These are phyloP conservation scores for Nanorana parkeri DNA, from an alignment of 2,113 vertebrate species.

Conservation along the genomic window DNA sequence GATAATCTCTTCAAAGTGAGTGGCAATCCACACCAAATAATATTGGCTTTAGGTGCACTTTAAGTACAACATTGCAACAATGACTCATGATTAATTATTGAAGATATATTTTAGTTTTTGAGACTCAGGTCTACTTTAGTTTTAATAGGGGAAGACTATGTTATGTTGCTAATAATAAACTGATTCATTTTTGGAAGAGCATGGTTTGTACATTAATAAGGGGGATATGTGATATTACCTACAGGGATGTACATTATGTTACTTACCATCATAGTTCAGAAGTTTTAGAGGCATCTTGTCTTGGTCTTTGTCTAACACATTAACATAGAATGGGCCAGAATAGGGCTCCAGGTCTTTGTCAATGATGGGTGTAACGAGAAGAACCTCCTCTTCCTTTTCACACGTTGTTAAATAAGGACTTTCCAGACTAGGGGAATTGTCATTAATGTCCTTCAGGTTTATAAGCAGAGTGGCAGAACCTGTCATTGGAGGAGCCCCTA, in stretches of 20 bases:
- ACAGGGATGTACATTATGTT: background rate
- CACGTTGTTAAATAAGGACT: conserved; percentile 9
- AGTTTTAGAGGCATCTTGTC: conserved; percentile 12
- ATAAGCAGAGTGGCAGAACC: conserved; percentile 6
- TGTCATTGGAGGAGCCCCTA: conserved; percentile 38
- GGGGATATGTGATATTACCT: background rate
- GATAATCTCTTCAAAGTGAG: no score
- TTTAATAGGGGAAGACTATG: no score
- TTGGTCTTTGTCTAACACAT: background rate
- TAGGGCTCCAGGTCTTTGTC: conserved; percentile 49
- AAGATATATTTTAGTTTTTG: no score
- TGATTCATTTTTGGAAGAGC: no score
- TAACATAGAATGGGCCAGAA: conserved; percentile 39
- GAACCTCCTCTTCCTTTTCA: conserved; percentile 13
- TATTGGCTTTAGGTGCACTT: no score
- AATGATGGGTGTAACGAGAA: conserved; percentile 1
- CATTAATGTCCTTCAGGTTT: conserved; percentile 48
- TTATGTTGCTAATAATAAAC: no score
- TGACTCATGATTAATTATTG: no score
- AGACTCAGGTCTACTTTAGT: no score
- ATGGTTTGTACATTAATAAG: no score
- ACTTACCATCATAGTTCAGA: conserved; percentile 11
- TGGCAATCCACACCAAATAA: no score
- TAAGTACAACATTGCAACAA: no score
- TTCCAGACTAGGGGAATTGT: conserved; percentile 26